phyloP scores from a whole-genome alignment of 2,113 vertebrate genomes.

The Prinia subflava region DNA sequence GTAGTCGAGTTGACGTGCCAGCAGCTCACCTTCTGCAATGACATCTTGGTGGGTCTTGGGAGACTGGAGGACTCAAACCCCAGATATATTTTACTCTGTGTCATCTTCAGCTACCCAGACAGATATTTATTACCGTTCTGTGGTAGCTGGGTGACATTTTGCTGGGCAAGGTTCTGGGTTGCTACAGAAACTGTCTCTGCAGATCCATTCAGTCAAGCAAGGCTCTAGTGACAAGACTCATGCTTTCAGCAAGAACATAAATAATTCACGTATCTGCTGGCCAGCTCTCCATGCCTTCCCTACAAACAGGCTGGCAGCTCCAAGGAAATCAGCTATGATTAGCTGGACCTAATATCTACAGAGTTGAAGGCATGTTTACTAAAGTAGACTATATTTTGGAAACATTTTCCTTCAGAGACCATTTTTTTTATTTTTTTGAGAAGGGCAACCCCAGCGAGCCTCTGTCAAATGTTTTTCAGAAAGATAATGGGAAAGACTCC shows the following conservation, averaged over 20 bases:
- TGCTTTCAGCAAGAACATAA: conserved; percentile 46
- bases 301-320: background rate
- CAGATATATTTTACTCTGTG: background rate
- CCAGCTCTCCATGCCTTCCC: background rate
- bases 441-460: background rate
- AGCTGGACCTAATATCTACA: background rate
- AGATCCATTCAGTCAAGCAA: background rate
- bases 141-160: background rate
- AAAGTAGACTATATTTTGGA: background rate
- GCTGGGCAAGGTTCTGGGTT: conserved; percentile 7
- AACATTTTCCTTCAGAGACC: background rate
- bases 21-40: background rate
- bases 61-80: background rate
- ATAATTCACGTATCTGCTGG: conserved; percentile 40
- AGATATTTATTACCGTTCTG: background rate
- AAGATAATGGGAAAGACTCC: background rate
- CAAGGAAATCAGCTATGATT: background rate
- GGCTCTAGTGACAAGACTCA: background rate
- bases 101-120: background rate
- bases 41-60: background rate
- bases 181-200: conserved; percentile 51
- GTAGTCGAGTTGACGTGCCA: background rate
- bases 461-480: background rate
- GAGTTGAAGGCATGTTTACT: background rate
- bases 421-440: background rate